Evolutionary conservation across 2,113 vertebrate genomes (phyloP), one percentile per base, ranked within the genome.

Genomic region (Phaetusa simplex): DNA sequence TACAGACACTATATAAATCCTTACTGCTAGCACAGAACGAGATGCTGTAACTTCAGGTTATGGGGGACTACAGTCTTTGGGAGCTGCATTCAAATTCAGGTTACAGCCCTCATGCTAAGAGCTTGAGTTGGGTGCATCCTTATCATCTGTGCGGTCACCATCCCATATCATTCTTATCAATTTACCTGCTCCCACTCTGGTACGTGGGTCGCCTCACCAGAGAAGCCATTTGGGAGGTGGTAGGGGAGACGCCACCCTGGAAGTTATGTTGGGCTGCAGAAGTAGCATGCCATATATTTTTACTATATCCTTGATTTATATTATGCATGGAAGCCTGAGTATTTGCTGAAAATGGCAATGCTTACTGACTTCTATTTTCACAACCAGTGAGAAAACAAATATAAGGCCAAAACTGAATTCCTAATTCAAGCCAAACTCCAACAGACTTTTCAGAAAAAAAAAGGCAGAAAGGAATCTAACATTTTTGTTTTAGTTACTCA

Each of bases 381-480:
- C 20, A 82, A 43, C 4, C 65, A 76, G 52, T 53, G 66, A 91
- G 86, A 87, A 93, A 87, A 91, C n/a, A 93, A 90, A 85, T 11
- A 36, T 6, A 89, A 76, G 36, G 42, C 43, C 66, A 93, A 95
- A 95, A 71, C n/a, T 40, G 16, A 93, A 56, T 58, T 93, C 64
- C 74, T 78, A 90, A 36, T 77, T 86, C 58, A 79, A 91, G 52
- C 43, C 85, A 86, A 77, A 81, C 58, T 88, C 62, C 69, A 88
- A 42, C 29, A 81, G 79, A 52, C 79, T 76, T 90, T 30, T 79
- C 73, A 90, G 78, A 38, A 82, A 82, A 80, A 65, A 73, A 66
- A 73, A 83, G 16, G 71, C 78, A 93, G 62, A 86, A 82, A 85
- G 30, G 56, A 40, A 90, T 42, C 14, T 36, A 81, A 64, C 4